A percentile compares a stretch with the other conserved stretches of the same genome.
Evolutionary conservation across 2,797 vertebrate genomes (phyloP).

Genomic region (Muraenolepis orangiensis): DNA sequence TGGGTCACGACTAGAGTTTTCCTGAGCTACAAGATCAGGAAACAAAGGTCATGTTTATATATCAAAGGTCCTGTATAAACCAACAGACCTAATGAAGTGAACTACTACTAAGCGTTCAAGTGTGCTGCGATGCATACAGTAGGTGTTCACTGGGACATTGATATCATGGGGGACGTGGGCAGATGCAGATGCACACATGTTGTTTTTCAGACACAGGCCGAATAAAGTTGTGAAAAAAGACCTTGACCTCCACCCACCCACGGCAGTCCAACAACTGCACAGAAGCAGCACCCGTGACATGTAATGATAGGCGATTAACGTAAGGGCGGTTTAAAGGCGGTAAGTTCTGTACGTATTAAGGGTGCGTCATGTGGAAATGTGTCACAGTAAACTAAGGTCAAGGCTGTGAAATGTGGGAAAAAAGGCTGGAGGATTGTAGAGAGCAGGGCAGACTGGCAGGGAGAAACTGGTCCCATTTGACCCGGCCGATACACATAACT

Average conservation of each 20-base stretch:
- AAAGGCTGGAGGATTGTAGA: too few relatives aligned
- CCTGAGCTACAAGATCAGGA: neutral
- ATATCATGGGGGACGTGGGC: neutral
- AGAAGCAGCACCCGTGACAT: neutral
- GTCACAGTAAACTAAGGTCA: neutral
- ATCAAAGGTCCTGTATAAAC: neutral
- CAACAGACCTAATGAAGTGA: neutral
- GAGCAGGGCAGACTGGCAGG: too few relatives aligned
- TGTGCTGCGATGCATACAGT: neutral
- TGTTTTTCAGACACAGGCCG: neutral
- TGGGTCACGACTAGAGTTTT: neutral
- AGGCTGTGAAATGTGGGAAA: neutral
- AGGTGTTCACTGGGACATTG: neutral
- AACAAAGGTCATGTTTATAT: neutral
- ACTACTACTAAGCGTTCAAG: neutral
- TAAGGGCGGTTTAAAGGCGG: neutral
- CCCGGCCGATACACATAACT: neutral
- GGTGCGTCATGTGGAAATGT: neutral
- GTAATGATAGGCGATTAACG: neutral
- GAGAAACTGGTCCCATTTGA: too few relatives aligned
- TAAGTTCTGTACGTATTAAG: neutral
- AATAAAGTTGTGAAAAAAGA: neutral
- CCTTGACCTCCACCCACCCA: neutral
- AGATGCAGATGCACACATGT: neutral
- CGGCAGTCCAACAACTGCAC: neutral